Conservation (phyloP, 2,113 vertebrate genomes). For the Stictonetta naevosa region DNA sequence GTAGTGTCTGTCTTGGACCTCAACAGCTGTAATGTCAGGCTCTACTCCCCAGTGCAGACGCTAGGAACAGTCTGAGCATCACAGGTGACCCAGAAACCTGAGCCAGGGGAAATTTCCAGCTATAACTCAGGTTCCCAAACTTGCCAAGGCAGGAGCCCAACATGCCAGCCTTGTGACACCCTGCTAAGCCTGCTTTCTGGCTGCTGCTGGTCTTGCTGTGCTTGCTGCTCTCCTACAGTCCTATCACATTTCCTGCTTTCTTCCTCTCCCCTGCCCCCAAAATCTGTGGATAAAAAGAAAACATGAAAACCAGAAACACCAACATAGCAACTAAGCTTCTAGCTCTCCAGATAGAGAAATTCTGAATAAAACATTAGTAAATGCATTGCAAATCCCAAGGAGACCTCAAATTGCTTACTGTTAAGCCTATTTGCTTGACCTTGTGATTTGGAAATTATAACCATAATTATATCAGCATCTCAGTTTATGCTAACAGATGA, state of each 20-base stretch:
- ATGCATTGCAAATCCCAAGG: background rate
- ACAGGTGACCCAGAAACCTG: background rate
- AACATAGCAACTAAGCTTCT: background rate
- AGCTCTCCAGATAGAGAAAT: background rate
- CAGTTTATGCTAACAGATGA: background rate
- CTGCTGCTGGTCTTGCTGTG: background rate
- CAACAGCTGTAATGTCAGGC: background rate
- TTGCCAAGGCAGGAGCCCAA: background rate
- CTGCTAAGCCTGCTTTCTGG: background rate
- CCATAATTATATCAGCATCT: background rate
- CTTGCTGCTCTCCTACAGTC: background rate
- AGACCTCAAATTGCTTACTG: background rate
- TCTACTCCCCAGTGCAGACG: background rate
- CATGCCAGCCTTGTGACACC: background rate
- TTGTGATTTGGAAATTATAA: background rate
- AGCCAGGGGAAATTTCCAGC: background rate
- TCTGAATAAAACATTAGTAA: background rate
- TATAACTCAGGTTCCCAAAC: background rate
- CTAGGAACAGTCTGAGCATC: background rate
- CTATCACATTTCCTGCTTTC: background rate
- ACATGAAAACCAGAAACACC: background rate
- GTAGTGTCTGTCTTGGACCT: background rate
- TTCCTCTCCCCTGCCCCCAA: background rate
- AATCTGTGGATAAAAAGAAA: background rate
- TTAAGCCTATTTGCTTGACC: background rate